phyloP scores from a whole-genome alignment of 2,797 vertebrate species.

The Arctocebus calabarensis region DNA sequence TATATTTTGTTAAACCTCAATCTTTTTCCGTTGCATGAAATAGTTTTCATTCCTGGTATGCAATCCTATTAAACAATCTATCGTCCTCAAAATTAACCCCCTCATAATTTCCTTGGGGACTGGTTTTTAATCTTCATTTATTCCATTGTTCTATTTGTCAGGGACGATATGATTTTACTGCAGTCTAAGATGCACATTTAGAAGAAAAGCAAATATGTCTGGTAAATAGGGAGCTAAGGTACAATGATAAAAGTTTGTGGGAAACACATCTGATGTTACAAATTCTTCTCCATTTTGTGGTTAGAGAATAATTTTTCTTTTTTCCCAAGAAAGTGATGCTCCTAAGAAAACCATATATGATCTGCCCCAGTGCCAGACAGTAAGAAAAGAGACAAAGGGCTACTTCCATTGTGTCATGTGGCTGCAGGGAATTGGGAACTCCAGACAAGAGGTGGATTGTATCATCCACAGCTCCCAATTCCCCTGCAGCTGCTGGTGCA shows the following conservation, averaged over 20 bases:
- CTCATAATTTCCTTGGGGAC: constrained; percentile 49
- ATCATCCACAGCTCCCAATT: not conserved
- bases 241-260: constrained; percentile 29
- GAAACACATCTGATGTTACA: not conserved
- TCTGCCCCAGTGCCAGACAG: not conserved
- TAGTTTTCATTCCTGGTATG: constrained; percentile 53
- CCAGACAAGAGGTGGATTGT: not conserved
- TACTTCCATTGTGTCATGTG: not conserved
- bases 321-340: constrained; percentile 8
- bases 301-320: constrained; percentile 31
- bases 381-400: not conserved
- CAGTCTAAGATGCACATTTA: constrained; percentile 21
- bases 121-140: constrained; percentile 61
- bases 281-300: not conserved
- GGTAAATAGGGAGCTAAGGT: constrained; percentile 22
- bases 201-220: constrained; percentile 53
- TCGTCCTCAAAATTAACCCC: not conserved
- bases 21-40: constrained; percentile 58
- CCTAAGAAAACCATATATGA: not conserved
- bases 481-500: not conserved
- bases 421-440: not conserved
- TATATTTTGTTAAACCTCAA: constrained; percentile 59
- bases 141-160: constrained; percentile 32
- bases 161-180: constrained; percentile 28
- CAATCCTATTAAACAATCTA: constrained; percentile 50